Conservation (phyloP, 2,797 vertebrate genomes). For the Heliangelus exortis region DNA sequence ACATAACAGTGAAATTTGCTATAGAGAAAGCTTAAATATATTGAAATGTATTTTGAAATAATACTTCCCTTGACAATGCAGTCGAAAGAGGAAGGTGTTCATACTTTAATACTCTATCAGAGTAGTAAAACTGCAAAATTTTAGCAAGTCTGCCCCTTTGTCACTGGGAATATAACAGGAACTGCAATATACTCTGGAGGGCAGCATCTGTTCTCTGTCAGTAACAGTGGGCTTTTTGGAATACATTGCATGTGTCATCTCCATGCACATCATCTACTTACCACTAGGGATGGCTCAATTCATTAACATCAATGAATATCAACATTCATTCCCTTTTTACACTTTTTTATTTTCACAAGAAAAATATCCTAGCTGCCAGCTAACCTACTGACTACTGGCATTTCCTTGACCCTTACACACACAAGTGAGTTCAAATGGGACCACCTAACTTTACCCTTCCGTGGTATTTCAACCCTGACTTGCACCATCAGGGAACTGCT, state of each 20-base stretch:
- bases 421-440: neutral
- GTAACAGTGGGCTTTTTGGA: conserved; percentile 28
- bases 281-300: conserved; percentile 34
- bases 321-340: conserved; percentile 1
- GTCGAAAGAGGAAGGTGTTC: neutral
- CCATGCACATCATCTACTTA: neutral
- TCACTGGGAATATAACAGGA: conserved; percentile 47
- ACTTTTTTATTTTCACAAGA: neutral
- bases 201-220: conserved; percentile 54
- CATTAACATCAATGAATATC: conserved; percentile 27
- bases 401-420: neutral
- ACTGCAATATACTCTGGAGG: conserved; percentile 52
- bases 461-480: neutral
- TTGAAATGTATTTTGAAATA: conserved; percentile 45
- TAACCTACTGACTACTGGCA: neutral
- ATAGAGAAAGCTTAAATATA: conserved; percentile 55
- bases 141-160: conserved; percentile 56
- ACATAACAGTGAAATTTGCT: conserved; percentile 2
- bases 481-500: neutral
- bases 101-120: conserved; percentile 60
- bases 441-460: neutral
- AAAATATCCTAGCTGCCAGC: neutral
- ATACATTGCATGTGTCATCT: neutral
- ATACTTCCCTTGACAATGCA: conserved; percentile 33
- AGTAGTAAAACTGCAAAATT: conserved; percentile 57